Percentiles rank a stretch among this genome's conserved stretches.
Evolutionary conservation across 1,140 invertebrate species (phyloP).

Genomic region (Saccostrea glomerata): DNA sequence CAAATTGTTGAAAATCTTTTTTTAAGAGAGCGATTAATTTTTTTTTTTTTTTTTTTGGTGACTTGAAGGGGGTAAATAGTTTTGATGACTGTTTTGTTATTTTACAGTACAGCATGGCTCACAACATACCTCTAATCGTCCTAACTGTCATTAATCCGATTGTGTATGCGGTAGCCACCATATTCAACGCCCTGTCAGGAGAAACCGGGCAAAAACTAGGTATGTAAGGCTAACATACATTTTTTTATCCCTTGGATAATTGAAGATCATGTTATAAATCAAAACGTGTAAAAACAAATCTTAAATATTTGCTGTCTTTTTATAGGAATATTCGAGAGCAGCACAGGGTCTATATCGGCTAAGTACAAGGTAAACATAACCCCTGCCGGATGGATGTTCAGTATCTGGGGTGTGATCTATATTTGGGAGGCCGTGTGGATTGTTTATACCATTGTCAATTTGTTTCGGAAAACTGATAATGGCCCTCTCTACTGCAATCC

Average conservation of each 20-base stretch:
- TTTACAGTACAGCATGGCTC: slow-evolving; percentile 7
- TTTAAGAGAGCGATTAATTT: too few relatives aligned
- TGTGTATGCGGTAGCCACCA: slow-evolving; percentile 4
- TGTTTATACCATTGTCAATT: slow-evolving; percentile 65
- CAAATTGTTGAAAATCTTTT: too few relatives aligned
- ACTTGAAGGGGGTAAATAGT: background rate
- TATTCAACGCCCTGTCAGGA: slow-evolving; percentile 19
- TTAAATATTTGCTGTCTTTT: background rate
- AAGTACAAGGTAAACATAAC: slow-evolving; percentile 67
- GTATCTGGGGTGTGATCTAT: slow-evolving; percentile 76
- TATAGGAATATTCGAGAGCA: slow-evolving; percentile 64
- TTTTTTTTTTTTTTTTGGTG: too few relatives aligned
- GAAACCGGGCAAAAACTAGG: background rate
- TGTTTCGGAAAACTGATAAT: slow-evolving; percentile 63
- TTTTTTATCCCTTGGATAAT: background rate
- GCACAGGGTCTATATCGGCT: slow-evolving; percentile 64
- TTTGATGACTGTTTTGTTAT: background rate
- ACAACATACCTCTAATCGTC: background rate
- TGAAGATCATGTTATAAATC: too few relatives aligned
- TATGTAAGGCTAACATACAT: background rate
- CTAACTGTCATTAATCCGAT: slow-evolving; percentile 38
- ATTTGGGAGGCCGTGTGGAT: slow-evolving; percentile 72
- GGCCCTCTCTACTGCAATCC: slow-evolving; percentile 64
- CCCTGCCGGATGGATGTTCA: slow-evolving; percentile 74
- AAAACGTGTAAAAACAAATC: too few relatives aligned